phyloP scores from a whole-genome alignment of 1,140 invertebrate genomes.

The Pachyrhynchus sulphureomaculatus region DNA sequence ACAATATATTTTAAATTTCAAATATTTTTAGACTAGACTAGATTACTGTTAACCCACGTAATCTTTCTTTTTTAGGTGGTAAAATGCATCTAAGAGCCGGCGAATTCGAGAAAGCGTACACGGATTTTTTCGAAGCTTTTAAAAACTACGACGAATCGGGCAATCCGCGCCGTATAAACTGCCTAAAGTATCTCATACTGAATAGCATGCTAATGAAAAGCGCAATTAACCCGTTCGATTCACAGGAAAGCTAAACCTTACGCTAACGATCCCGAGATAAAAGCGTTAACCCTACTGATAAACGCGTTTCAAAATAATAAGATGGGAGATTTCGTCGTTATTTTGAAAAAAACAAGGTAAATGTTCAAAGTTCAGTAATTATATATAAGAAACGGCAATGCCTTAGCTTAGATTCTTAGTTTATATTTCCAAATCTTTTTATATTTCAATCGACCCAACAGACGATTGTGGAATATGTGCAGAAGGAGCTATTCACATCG shows the following conservation, averaged over 20 bases:
- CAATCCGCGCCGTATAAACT: conserved; percentile 94
- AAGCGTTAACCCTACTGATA: conserved; percentile 98
- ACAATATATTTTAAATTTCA: too few species aligned
- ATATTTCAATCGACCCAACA: too few species aligned
- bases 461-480: too few species aligned
- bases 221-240: conserved; percentile 99
- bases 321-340: conserved; percentile 96
- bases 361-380: not conserved
- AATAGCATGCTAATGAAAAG: conserved; percentile 99
- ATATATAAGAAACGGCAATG: too few species aligned
- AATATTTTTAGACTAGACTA: too few species aligned
- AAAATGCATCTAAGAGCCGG: conserved; percentile 99
- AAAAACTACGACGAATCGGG: conserved; percentile 99
- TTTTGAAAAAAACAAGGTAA: conserved; percentile 86
- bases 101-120: conserved; percentile 98
- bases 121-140: conserved; percentile 99
- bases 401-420: too few species aligned
- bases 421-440: too few species aligned
- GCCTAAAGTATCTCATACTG: conserved; percentile 96
- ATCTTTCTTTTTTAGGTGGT: conserved; percentile 73
- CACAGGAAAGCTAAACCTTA: conserved; percentile 99
- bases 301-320: conserved; percentile 98
- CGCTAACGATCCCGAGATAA: conserved; percentile 97
- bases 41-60: too few species aligned
- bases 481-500: too few species aligned